A percentile compares a stretch with the other conserved stretches of the same genome.
Conservation (phyloP, 2,113 vertebrate species). For the Corynorhinus townsendii region DNA sequence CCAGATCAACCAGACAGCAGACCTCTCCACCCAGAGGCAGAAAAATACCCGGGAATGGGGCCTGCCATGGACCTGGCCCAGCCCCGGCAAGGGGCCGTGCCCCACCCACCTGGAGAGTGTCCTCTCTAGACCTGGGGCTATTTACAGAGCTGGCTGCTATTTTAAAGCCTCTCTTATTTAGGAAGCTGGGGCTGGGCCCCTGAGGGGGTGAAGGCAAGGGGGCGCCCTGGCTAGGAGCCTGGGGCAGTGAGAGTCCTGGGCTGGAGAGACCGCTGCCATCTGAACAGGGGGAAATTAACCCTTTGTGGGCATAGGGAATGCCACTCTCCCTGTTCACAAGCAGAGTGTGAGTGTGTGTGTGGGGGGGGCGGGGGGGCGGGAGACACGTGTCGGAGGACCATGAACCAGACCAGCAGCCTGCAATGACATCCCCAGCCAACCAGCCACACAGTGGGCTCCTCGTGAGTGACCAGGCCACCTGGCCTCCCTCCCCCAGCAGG, state of each 20-base stretch:
- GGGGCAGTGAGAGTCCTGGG: background rate
- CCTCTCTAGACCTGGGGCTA: too few relatives aligned
- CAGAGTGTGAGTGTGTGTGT: background rate
- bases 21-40: background rate
- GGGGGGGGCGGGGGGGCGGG: too few relatives aligned
- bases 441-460: background rate
- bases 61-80: background rate
- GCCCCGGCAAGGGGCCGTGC: background rate
- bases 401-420: background rate
- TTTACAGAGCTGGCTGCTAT: background rate
- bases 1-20: background rate
- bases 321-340: background rate
- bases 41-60: background rate
- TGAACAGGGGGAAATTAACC: background rate
- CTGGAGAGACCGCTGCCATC: background rate
- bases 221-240: background rate
- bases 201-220: background rate
- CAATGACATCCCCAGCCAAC: background rate
- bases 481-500: background rate
- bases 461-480: background rate
- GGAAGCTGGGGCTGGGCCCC: background rate
- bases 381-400: rapidly evolving
- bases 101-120: background rate
- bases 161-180: background rate
- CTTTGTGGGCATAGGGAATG: rapidly evolving